phyloP scores from a whole-genome alignment of 2,797 vertebrate species.

The Meda fulgida region DNA sequence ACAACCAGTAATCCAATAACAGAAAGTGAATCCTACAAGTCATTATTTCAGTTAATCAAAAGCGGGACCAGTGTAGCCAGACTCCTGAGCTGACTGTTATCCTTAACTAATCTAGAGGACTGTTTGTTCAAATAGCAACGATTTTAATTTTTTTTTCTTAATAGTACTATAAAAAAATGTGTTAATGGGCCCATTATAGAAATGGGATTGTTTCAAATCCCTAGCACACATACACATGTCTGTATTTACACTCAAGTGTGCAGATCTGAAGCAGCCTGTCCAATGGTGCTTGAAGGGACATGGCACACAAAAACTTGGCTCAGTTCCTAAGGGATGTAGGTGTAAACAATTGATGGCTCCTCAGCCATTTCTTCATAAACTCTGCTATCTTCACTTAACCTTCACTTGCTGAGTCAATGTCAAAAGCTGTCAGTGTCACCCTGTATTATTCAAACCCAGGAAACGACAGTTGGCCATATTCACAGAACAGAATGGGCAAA shows the following conservation, averaged over 20 bases:
- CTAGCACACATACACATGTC: neutral
- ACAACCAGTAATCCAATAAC: neutral
- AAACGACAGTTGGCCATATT: constrained; percentile 28
- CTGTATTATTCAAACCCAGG: constrained; percentile 29
- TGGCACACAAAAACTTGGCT: constrained; percentile 24
- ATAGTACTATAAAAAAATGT: neutral
- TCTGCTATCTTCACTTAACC: constrained; percentile 39
- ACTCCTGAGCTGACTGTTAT: neutral
- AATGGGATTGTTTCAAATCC: neutral
- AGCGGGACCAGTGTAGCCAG: neutral
- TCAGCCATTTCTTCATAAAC: constrained; percentile 34
- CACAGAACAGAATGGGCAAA: constrained; percentile 4
- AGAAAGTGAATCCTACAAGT: neutral
- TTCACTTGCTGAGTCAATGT: constrained; percentile 35
- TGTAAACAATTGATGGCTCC: constrained; percentile 31
- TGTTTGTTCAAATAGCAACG: neutral
- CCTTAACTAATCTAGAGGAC: neutral
- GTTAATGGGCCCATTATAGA: neutral
- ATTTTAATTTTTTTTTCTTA: neutral
- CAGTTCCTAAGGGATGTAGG: constrained; percentile 43
- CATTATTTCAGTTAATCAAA: constrained; percentile 2
- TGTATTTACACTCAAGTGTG: neutral
- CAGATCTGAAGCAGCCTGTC: constrained; percentile 36
- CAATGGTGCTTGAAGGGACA: constrained; percentile 14
- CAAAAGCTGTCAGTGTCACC: constrained; percentile 50